Percentiles rank a stretch among this genome's conserved stretches.
Evolutionary conservation across 1,140 invertebrate species (phyloP).

Genomic region (Drosophila bocki): DNA sequence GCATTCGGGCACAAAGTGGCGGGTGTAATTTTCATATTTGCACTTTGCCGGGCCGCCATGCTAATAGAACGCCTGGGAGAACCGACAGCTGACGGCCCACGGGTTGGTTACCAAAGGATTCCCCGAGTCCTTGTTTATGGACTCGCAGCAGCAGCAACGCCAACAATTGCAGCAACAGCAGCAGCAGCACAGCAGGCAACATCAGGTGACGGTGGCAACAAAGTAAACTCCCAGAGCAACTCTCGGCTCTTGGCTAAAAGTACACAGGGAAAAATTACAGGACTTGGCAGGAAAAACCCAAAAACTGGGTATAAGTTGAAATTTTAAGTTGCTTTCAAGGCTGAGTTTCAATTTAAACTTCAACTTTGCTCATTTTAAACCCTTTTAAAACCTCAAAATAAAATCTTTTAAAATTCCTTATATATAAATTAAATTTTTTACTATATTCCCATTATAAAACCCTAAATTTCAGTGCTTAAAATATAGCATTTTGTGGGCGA

Average conservation of each 20-base stretch:
- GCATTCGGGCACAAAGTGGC: slow-evolving; percentile 66
- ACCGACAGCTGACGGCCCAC: slow-evolving; percentile 36
- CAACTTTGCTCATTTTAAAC: no score
- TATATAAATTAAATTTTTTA: background rate
- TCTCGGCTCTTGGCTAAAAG: background rate
- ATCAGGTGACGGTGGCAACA: slow-evolving; percentile 15
- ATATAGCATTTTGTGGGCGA: slow-evolving; percentile 5
- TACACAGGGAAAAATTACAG: background rate
- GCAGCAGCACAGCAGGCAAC: slow-evolving; percentile 2
- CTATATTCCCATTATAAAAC: background rate
- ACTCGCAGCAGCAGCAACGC: slow-evolving; percentile 3
- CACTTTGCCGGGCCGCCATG: slow-evolving; percentile 4
- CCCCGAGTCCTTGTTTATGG: slow-evolving; percentile 11
- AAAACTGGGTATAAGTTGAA: background rate
- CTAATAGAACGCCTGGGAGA: slow-evolving; percentile 49
- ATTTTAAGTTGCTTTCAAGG: background rate
- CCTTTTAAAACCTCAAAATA: background rate
- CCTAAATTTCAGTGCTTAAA: background rate
- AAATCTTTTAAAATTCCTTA: background rate
- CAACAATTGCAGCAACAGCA: background rate
- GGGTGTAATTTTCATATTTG: slow-evolving; percentile 60
- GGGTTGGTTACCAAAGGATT: slow-evolving; percentile 5
- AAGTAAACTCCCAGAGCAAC: slow-evolving; percentile 9
- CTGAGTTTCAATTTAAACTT: background rate
- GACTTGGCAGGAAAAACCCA: rapidly evolving